Conservation (phyloP, 2,113 vertebrate genomes). For the Panurus biarmicus region DNA sequence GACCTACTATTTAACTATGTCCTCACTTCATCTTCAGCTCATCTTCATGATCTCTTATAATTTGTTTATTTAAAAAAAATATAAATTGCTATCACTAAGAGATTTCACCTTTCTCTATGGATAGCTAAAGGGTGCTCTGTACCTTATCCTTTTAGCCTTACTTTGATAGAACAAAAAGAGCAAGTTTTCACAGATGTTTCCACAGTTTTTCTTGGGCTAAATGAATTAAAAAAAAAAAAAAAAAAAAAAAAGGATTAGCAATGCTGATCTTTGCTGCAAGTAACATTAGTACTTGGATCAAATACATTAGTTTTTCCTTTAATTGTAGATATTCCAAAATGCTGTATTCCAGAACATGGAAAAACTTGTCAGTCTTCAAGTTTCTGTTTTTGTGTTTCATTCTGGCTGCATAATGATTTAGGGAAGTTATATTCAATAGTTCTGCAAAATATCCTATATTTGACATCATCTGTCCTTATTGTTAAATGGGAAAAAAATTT, state of each 20-base stretch:
- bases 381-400: background rate
- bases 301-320: background rate
- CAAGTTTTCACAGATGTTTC: background rate
- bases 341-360: background rate
- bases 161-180: background rate
- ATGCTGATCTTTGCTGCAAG: background rate
- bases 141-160: background rate
- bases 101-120: background rate
- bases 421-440: background rate
- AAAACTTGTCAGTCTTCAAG: background rate
- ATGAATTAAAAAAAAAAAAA: background rate
- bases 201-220: background rate
- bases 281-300: background rate
- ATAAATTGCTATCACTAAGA: background rate
- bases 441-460: background rate
- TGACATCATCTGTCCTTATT: background rate
- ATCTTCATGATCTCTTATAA: background rate
- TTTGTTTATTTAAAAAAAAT: background rate
- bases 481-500: background rate
- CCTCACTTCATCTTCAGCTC: background rate
- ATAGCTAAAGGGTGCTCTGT: background rate
- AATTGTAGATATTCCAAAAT: background rate
- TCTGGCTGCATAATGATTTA: background rate
- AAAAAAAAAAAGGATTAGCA: background rate
- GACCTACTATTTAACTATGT: background rate